phyloP scores from a whole-genome alignment of 2,113 vertebrate genomes.

The Cyprichromis sp. region DNA sequence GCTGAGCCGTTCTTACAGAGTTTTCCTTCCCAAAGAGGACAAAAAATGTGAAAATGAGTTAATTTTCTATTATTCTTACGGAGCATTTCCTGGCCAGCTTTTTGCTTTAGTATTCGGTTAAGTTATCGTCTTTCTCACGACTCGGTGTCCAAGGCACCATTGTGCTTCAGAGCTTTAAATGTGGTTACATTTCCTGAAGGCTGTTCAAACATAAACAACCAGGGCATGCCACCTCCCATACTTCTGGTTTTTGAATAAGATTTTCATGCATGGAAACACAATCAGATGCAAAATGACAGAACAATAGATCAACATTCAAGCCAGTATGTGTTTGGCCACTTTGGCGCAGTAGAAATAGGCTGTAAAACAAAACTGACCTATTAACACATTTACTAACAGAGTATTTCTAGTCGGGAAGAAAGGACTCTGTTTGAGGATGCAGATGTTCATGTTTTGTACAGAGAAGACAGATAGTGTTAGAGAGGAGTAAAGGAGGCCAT shows the following conservation, averaged over 20 bases:
- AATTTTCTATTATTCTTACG: background rate
- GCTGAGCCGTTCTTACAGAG: background rate
- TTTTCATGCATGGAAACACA: background rate
- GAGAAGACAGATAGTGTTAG: background rate
- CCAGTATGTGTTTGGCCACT: background rate
- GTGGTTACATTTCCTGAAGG: constrained; percentile 25
- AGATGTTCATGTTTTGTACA: background rate
- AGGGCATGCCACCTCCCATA: background rate
- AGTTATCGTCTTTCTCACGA: constrained; percentile 18
- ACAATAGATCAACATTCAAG: background rate
- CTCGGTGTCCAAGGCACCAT: background rate
- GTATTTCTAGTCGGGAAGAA: background rate
- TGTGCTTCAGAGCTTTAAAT: constrained; percentile 21
- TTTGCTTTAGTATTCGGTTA: background rate
- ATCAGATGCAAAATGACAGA: background rate
- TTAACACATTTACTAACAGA: background rate
- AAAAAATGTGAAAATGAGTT: constrained; percentile 1
- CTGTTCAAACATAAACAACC: constrained; percentile 16
- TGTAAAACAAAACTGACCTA: background rate
- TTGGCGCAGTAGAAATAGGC: background rate
- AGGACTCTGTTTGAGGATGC: background rate
- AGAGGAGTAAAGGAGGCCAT: background rate
- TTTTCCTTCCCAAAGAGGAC: background rate
- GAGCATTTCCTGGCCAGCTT: background rate
- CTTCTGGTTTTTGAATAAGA: background rate